Evolutionary conservation across 2,888 invertebrate species (phyloP).

Genomic region (Pseudanteris insignis): DNA sequence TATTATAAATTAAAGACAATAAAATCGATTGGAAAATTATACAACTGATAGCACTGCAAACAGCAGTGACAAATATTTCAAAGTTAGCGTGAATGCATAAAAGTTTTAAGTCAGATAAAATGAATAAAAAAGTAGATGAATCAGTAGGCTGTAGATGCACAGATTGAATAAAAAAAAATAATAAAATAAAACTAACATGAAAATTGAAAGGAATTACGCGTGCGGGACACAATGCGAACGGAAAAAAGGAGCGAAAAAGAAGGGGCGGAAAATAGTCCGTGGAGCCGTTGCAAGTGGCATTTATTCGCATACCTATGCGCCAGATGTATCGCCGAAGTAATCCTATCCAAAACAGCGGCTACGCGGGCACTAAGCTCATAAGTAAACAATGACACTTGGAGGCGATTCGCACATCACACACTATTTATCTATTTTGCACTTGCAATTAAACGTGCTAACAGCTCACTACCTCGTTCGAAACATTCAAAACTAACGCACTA

Average conservation of each 20-base stretch:
- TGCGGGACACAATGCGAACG: conserved; percentile 5
- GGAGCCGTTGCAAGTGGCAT: conserved; percentile 17
- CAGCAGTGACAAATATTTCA: too few relatives aligned
- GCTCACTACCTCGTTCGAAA: conserved; percentile 23
- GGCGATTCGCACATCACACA: conserved; percentile 17
- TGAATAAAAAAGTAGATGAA: too few relatives aligned
- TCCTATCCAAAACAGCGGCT: conserved; percentile 8
- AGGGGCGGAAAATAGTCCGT: conserved; percentile 8
- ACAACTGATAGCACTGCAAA: too few relatives aligned
- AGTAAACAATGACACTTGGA: conserved; percentile 6
- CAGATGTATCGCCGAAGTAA: conserved; percentile 16
- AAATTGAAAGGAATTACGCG: too few relatives aligned
- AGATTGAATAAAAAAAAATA: too few relatives aligned
- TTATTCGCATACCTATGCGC: conserved; percentile 29
- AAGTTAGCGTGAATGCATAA: too few relatives aligned
- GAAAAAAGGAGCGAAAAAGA: conserved; percentile 11
- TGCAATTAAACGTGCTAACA: conserved; percentile 7
- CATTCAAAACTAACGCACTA: conserved; percentile 37
- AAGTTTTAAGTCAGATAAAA: too few relatives aligned
- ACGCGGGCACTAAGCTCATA: neutral
- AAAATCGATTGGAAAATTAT: too few relatives aligned
- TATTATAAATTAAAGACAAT: too few relatives aligned
- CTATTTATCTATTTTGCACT: conserved; percentile 5
- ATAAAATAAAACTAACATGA: too few relatives aligned
- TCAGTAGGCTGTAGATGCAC: too few relatives aligned